phyloP scores from a whole-genome alignment of 2,113 vertebrate species.

The Platysternon megacephalum region DNA sequence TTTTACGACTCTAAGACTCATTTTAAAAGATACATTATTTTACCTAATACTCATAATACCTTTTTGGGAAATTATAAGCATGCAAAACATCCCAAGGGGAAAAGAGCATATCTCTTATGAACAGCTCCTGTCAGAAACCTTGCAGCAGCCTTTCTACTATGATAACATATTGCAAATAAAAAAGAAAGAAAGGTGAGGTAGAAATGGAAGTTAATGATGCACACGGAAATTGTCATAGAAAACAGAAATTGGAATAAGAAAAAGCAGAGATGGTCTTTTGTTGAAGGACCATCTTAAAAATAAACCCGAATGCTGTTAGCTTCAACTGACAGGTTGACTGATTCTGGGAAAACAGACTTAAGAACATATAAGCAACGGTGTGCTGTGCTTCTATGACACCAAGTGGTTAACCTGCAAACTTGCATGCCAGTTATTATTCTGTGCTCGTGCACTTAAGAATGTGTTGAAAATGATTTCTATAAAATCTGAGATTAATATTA shows the following conservation, averaged over 20 bases:
- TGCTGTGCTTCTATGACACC: constrained; percentile 33
- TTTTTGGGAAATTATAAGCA: neutral
- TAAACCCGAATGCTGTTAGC: neutral
- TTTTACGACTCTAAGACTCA: neutral
- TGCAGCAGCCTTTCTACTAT: neutral
- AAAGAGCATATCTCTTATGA: neutral
- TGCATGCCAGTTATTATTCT: neutral
- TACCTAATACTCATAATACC: neutral
- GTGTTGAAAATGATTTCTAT: neutral
- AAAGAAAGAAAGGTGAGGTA: neutral
- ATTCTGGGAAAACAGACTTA: neutral
- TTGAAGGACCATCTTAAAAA: neutral
- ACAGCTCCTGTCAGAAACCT: neutral
- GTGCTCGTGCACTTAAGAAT: fast-evolving
- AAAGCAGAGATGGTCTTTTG: neutral
- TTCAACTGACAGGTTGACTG: neutral
- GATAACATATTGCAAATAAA: neutral
- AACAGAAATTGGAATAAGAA: neutral
- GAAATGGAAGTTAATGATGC: neutral
- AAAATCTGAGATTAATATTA: neutral
- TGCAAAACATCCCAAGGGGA: neutral
- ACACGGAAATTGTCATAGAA: neutral
- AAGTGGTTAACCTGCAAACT: neutral
- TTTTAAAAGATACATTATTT: neutral
- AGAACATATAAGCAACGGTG: neutral